Evolutionary conservation across 1,140 invertebrate genomes (phyloP), one percentile per base, ranked within the genome.

Genomic region (Drosophila nigrodunni): DNA sequence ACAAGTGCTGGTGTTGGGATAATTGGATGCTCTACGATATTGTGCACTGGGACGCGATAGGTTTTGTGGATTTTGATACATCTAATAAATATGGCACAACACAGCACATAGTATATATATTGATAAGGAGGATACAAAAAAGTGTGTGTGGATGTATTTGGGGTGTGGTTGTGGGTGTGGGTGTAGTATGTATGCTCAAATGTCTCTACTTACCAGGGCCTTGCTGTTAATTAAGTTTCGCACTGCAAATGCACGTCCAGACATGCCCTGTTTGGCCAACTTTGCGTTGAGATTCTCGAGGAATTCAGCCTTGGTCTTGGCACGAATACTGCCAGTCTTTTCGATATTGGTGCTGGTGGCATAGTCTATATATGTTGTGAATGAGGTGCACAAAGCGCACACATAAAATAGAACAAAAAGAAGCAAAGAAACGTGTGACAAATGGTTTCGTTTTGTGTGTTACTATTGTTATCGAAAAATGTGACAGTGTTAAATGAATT

Each of bases 241-340:
- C 59, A 95, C 94, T 72, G 93, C 91, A 77, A 91, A 92, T 87
- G 93, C 94, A 82, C 77, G 93, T 90, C 64, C 94, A 64, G 93
- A 94, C 50, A 93, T 93, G 83, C 94, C 94, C 82, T 94, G 94
- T 68, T 95, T 94, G 54, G 95, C 94, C 69, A 97, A 92, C 73
- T 96, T 97, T 8, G 95, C 95, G 79, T 96, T 97, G 46, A 97
- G 92, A 80, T 95, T 96, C 92, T 96, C 95, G 44, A 96, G 93
- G 92, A 96, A 96, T 65, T 94, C 94, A 68, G 93, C 90, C 60
- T 93, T 92, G 18, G 93, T 82, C 50, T 93, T 94, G 67, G 90
- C 93, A 90, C 68, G 93, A 90, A 92, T 92, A 64, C 89, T 92
- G 69, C 86, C 89, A 79, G 90, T 80, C 85, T 92, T 92, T 78